phyloP scores from a whole-genome alignment of 1,140 invertebrate species.

The Zaprionus ornatus region DNA sequence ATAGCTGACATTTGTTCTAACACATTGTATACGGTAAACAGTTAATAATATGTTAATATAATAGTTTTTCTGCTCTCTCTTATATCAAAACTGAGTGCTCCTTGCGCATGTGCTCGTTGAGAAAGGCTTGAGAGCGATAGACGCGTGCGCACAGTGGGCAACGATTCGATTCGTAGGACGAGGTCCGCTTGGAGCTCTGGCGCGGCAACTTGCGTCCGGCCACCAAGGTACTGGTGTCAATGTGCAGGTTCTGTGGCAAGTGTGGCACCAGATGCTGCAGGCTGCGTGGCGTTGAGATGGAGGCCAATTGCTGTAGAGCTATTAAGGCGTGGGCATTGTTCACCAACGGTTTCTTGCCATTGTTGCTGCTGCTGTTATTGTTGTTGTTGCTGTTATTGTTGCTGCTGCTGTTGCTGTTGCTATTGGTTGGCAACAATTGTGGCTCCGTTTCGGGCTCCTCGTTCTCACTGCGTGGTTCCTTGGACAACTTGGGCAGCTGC shows the following conservation, averaged over 20 bases:
- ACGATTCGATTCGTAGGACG: slow-evolving; percentile 77
- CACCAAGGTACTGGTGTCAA: slow-evolving; percentile 61
- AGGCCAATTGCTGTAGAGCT: slow-evolving; percentile 76
- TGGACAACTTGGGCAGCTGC: slow-evolving; percentile 4
- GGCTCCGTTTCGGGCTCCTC: slow-evolving; percentile 48
- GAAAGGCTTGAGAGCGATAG: slow-evolving; percentile 78
- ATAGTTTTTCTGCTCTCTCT: background rate
- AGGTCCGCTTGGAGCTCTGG: slow-evolving; percentile 59
- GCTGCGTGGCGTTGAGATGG: slow-evolving; percentile 76
- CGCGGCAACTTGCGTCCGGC: slow-evolving; percentile 61
- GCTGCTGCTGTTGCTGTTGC: background rate
- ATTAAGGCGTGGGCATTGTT: slow-evolving; percentile 69
- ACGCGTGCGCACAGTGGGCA: slow-evolving; percentile 76
- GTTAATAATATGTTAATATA: background rate
- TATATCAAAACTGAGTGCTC: slow-evolving; percentile 82
- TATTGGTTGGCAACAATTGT: background rate
- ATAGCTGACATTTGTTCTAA: background rate
- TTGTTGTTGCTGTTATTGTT: slow-evolving; percentile 11
- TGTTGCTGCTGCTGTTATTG: slow-evolving; percentile 22
- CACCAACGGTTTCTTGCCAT: slow-evolving; percentile 48
- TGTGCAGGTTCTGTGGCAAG: slow-evolving; percentile 61
- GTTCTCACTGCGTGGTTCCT: slow-evolving; percentile 53
- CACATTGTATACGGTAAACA: background rate
- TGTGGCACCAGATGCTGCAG: slow-evolving; percentile 67
- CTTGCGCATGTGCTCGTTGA: slow-evolving; percentile 83